A percentile compares a stretch with the other conserved stretches of the same genome.
Conservation (phyloP, 2,888 invertebrate genomes). For the Cryptocephalus moraei region DNA sequence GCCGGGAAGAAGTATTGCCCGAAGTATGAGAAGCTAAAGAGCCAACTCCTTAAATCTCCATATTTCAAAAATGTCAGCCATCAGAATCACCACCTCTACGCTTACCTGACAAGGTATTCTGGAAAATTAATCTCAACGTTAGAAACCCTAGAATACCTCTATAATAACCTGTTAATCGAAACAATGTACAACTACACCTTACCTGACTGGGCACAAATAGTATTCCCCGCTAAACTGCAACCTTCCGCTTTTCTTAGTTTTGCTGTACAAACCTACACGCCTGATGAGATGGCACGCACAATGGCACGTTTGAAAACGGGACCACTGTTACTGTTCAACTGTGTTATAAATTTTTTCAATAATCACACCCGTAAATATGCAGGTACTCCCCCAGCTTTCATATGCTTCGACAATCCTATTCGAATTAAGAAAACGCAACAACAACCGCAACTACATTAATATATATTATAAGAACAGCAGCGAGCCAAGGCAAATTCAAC, state of each 20-base stretch:
- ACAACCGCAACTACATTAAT: conserved; percentile 24
- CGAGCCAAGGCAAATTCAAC: conserved; percentile 47
- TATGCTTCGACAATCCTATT: conserved; percentile 61
- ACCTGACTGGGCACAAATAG: conserved; percentile 29
- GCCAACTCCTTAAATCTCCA: not conserved
- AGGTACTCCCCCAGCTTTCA: conserved; percentile 48
- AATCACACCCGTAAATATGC: conserved; percentile 18
- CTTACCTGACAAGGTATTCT: conserved; percentile 53
- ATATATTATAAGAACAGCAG: conserved; percentile 58
- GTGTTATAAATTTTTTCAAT: conserved; percentile 54
- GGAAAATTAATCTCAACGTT: conserved; percentile 49
- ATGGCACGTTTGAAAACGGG: conserved; percentile 52
- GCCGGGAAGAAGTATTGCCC: conserved; percentile 55
- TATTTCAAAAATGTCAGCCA: conserved; percentile 38
- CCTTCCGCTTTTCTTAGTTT: conserved; percentile 56
- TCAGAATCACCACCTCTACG: conserved; percentile 52
- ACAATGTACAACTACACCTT: conserved; percentile 45
- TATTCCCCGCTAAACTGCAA: conserved; percentile 53
- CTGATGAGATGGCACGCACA: too few species aligned
- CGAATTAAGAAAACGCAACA: conserved; percentile 48
- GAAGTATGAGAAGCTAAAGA: conserved; percentile 47
- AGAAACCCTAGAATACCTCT: conserved; percentile 48
- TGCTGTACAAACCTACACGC: conserved; percentile 43
- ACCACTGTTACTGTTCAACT: conserved; percentile 58
- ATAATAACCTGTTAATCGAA: conserved; percentile 61